phyloP scores from a whole-genome alignment of 2,888 invertebrate genomes.

The Hemaris fuciformis region DNA sequence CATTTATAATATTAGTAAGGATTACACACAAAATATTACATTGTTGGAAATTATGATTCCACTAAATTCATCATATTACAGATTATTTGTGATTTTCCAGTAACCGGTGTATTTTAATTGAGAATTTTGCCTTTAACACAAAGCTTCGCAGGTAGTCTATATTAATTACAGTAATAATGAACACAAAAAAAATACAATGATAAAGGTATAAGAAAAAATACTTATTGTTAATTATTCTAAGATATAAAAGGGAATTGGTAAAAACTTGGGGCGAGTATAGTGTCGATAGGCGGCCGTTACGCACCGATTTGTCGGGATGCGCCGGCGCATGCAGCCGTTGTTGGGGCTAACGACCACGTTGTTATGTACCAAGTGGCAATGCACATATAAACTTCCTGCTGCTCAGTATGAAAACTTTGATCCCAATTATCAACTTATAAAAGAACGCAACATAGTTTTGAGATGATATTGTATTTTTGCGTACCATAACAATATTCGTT shows the following conservation, averaged over 20 bases:
- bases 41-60: too few species aligned
- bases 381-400: neutral
- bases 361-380: slow-evolving; percentile 2
- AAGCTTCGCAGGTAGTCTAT: neutral
- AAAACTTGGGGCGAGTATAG: neutral
- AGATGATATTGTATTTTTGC: too few species aligned
- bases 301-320: slow-evolving; percentile 32
- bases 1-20: too few species aligned
- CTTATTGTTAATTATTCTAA: neutral
- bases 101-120: too few species aligned
- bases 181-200: too few species aligned
- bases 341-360: slow-evolving; percentile 21
- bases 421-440: neutral
- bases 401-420: neutral
- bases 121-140: too few species aligned
- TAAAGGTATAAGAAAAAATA: neutral
- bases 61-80: too few species aligned
- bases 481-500: too few species aligned
- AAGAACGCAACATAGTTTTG: too few species aligned
- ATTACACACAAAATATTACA: neutral
- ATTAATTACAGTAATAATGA: neutral
- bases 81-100: too few species aligned
- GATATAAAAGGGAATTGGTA: neutral
- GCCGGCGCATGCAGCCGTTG: slow-evolving; percentile 24
- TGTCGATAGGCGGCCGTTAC: slow-evolving; percentile 21